These are phyloP conservation scores for Petrocephalus sullivani DNA, from an alignment of 2,797 vertebrate genomes.

Conservation along the genomic window DNA sequence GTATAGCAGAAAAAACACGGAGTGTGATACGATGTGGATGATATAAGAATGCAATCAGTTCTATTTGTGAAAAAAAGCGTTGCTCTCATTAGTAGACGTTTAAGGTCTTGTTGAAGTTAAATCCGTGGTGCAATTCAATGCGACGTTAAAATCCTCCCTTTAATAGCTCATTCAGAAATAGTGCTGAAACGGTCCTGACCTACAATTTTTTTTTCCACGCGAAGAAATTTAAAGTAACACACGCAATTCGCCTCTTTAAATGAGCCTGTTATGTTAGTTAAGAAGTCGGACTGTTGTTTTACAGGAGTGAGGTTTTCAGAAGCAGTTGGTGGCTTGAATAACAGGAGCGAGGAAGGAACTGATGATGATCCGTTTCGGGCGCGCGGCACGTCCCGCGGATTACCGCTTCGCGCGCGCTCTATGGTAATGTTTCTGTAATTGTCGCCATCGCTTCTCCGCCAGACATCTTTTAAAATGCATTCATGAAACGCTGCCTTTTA, in stretches of 20 bases:
- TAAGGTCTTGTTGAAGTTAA: constrained; percentile 47
- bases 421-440: constrained; percentile 36
- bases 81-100: constrained; percentile 47
- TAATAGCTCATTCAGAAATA: constrained; percentile 37
- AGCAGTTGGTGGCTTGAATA: constrained; percentile 39
- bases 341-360: constrained; percentile 33
- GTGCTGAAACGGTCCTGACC: constrained; percentile 24
- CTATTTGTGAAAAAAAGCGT: constrained; percentile 56
- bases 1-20: neutral
- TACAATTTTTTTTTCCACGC: constrained; percentile 15
- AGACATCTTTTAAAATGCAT: constrained; percentile 25
- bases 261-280: constrained; percentile 23
- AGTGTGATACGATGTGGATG: constrained; percentile 50
- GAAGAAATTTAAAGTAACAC: constrained; percentile 21
- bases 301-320: constrained; percentile 49
- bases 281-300: neutral
- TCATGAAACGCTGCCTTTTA: constrained; percentile 24
- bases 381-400: constrained; percentile 31
- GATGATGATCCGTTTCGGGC: constrained; percentile 39
- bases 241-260: constrained; percentile 17
- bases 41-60: constrained; percentile 47
- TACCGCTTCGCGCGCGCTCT: constrained; percentile 27
- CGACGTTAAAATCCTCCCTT: constrained; percentile 52
- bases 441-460: constrained; percentile 33
- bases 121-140: constrained; percentile 59